Evolutionary conservation across 2,797 vertebrate species (phyloP), one percentile per base, ranked within the genome.

Genomic region (Streptopelia turtur): DNA sequence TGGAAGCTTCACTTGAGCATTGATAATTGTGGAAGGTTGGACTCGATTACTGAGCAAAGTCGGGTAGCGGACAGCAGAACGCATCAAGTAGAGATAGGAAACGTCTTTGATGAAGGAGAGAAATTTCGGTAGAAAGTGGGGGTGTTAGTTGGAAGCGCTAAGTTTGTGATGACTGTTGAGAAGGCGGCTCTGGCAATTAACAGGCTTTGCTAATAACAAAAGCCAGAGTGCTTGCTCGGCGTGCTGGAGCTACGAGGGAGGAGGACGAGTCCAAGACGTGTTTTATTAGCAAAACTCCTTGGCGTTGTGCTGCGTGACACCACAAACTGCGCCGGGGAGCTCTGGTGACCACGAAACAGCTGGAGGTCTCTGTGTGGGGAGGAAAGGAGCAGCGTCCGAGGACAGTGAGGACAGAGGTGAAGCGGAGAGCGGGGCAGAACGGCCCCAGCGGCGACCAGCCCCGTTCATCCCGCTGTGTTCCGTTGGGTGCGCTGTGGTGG

Each of bases 71-170:
- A 18, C n/a, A n/a, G 78, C 35, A 53, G 59, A 57, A n/a, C 1
- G 5, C 4, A 5, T 35, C 11, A 6, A 35, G 57, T 5, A 41
- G 78, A 41, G 72, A 35, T 8, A 14, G 23, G 43, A 50, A 25
- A 8, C 27, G 41, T 8, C 17, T 31, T 12, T 17, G 30, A 9
- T 1, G 80, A 13, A 55, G 74, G 60, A 81, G 52, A 52, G 31
- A 18, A 47, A 5, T 2, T 30, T 6, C 1, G 4, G 45, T 14
- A 4, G 9, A 6, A 16, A 25, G 16, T 0, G 22, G 14, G 22
- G 45, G 25, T 0, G 6, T 41, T 5, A 18, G 0, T 23, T 31
- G 24, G 64, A 30, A 76, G 60, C 66, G 70, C 4, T 15, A 7
- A 22, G 17, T 37, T 39, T 23, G 45, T 10, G n/a, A 1, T 2